A percentile compares a stretch with the other conserved stretches of the same genome.
These are phyloP conservation scores for Myripristis jacobus DNA, from an alignment of 2,797 vertebrate genomes.

Conservation along the genomic window DNA sequence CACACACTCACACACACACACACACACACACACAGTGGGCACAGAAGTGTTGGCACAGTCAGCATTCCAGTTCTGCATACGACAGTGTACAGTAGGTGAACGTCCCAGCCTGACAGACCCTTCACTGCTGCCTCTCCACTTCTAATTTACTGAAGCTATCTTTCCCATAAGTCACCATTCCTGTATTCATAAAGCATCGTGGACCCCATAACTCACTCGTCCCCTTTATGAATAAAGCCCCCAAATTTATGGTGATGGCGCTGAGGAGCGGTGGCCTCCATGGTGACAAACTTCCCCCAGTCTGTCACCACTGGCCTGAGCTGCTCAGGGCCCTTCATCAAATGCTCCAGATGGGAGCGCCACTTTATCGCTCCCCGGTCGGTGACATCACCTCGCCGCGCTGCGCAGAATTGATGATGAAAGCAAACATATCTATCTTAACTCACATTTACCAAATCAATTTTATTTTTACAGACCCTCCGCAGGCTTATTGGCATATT, in stretches of 20 bases:
- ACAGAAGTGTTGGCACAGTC: conserved; percentile 30
- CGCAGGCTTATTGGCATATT: conserved; percentile 97
- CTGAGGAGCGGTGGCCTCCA: conserved; percentile 93
- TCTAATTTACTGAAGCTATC: conserved; percentile 94
- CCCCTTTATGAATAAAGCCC: conserved; percentile 90
- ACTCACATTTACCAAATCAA: conserved; percentile 99
- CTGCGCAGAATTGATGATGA: conserved; percentile 97
- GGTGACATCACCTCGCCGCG: conserved; percentile 97
- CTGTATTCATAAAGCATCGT: conserved; percentile 96
- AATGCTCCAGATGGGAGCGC: conserved; percentile 92
- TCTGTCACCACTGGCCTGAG: conserved; percentile 86
- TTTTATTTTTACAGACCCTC: conserved; percentile 97
- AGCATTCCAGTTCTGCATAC: conserved; percentile 53
- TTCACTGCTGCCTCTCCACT: conserved; percentile 66
- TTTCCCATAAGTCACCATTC: conserved; percentile 94
- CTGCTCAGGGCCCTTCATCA: conserved; percentile 91
- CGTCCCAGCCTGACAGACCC: conserved; percentile 67
- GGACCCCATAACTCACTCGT: conserved; percentile 76
- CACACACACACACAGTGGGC: conserved; percentile 2
- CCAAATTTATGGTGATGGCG: conserved; percentile 97
- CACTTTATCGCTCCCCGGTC: conserved; percentile 96
- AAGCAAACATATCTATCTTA: conserved; percentile 99
- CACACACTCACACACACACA: background rate
- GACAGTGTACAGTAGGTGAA: conserved; percentile 75
- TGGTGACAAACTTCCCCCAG: conserved; percentile 93